These are phyloP conservation scores for Lophotis ruficrista DNA, from an alignment of 2,113 vertebrate species.

Conservation along the genomic window DNA sequence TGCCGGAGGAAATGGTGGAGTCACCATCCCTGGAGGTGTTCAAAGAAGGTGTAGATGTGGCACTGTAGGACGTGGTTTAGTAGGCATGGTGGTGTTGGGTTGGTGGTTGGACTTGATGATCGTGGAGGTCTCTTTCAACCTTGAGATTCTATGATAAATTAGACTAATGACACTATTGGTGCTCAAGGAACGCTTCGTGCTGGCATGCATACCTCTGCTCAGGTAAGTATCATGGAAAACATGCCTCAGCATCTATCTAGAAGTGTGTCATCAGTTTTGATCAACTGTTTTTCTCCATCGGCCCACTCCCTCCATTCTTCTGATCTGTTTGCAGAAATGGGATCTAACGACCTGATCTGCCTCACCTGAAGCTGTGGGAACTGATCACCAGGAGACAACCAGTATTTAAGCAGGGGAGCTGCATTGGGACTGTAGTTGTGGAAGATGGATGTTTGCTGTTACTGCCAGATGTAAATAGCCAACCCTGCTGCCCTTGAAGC, in stretches of 20 bases:
- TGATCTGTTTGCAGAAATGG: background rate
- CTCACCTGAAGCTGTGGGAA: background rate
- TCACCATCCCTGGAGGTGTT: no score
- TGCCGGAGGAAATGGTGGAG: no score
- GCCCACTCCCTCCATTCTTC: background rate
- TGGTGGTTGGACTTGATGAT: no score
- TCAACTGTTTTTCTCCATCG: background rate
- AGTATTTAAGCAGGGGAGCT: background rate
- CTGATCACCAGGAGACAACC: background rate
- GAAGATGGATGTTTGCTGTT: background rate
- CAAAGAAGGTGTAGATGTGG: no score
- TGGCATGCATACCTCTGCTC: background rate
- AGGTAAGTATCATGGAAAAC: background rate
- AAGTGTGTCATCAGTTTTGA: background rate
- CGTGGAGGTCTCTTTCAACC: no score
- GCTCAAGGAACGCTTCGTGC: no score
- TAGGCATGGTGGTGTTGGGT: no score
- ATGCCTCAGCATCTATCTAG: background rate
- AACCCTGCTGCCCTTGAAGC: background rate
- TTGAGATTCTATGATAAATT: background rate
- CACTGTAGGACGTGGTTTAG: no score
- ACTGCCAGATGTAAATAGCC: background rate
- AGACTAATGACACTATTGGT: no score
- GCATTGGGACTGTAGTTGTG: no score
- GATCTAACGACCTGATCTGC: background rate